Evolutionary conservation across 2,797 vertebrate genomes (phyloP).

Genomic region (Telmatherina bonti): DNA sequence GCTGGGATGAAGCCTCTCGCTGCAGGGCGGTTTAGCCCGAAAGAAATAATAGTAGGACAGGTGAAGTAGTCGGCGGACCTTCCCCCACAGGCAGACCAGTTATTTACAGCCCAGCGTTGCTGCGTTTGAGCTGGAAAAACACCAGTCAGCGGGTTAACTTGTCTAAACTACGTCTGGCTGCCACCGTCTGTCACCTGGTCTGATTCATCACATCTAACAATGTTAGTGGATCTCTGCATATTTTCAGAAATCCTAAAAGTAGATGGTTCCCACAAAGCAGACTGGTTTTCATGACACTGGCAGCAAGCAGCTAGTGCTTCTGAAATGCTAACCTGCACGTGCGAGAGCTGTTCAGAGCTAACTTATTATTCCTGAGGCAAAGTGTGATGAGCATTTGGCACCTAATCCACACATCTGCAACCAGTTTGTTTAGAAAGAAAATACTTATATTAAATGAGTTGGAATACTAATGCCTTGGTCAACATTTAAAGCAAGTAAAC

Average conservation of each 20-base stretch:
- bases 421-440: neutral
- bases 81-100: neutral
- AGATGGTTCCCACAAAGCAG: neutral
- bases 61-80: slow-evolving; percentile 22
- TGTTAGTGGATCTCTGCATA: neutral
- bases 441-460: too few relatives aligned
- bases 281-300: neutral
- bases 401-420: neutral
- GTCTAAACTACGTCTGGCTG: slow-evolving; percentile 7
- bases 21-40: slow-evolving; percentile 12
- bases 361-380: too few relatives aligned
- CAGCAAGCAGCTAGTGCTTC: neutral
- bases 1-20: neutral
- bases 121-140: slow-evolving; percentile 12
- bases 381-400: neutral
- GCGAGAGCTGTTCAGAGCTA: too few relatives aligned
- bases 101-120: slow-evolving; percentile 4
- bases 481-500: too few relatives aligned
- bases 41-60: slow-evolving; percentile 23
- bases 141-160: slow-evolving; percentile 26
- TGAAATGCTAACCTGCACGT: neutral
- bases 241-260: neutral
- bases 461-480: too few relatives aligned
- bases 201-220: neutral
- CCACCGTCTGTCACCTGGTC: slow-evolving; percentile 13